Base-by-base conservation (phyloP, 2,888 invertebrate genomes). In the Euclidia mi region DNA sequence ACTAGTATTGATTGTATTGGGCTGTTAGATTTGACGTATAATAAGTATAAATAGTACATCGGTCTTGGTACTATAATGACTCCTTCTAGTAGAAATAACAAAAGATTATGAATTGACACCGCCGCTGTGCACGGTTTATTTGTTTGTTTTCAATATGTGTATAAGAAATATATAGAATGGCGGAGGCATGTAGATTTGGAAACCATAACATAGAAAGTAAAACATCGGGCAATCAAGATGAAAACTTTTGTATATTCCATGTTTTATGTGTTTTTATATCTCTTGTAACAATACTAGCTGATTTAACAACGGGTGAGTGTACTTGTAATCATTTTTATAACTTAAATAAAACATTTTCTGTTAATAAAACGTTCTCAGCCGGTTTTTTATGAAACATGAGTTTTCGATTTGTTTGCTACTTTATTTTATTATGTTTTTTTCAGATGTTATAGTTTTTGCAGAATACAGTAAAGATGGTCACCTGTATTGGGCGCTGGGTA, bases 381-480 rank as follows among this genome's bases (percentile, higher is more conserved):
- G 42, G 47, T 55, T 56, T 74, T 68, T 3, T 14, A 4, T 2
- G 14, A 14, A 34, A 11, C 14, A 12, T 14, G 14, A 14, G 11
- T 11, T 34, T 14, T 31, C 34, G 20, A 25, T 25, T n/a, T 6
- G 41, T 17, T 34, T 18, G 40, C n/a, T 11, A 50, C 12, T 49
- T 34, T 25, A 11, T 15, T 10, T n/a, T 11, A 0, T 11, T 37
- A n/a, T 48, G 57, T 45, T 61, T 60, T 60, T 94, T 95, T 64
- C 92, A 96, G 96, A 95, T 89, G 84, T 95, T 52, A 87, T 95
- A 66, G 94, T 95, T 61, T 94, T 95, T 76, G 90, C 94, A 41
- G 95, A 95, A 85, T 95, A 96, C 81, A 95, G 95, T 71, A 91
- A 92, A 73, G 88, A 92, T 87, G 95, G 94, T 58, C 90, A 95